phyloP scores from a whole-genome alignment of 2,797 vertebrate species.

The Euphonia xanthogaster region DNA sequence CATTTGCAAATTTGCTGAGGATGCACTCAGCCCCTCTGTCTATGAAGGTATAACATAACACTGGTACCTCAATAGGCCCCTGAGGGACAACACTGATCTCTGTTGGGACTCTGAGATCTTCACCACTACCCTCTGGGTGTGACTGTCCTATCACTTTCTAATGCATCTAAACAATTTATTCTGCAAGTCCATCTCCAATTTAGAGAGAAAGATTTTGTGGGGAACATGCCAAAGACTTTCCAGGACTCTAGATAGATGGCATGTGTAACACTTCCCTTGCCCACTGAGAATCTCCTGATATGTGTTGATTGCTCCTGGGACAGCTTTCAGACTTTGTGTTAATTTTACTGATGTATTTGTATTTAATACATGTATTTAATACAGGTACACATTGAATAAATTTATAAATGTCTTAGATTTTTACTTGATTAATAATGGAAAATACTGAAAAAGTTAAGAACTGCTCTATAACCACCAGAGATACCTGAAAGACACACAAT shows the following conservation, averaged over 20 bases:
- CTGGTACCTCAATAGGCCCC: too few species aligned
- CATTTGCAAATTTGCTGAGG: background rate
- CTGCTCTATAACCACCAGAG: background rate
- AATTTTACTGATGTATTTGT: background rate
- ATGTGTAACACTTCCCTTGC: background rate
- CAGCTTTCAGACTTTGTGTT: background rate
- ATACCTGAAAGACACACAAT: background rate
- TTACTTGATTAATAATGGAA: background rate
- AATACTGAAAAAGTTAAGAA: background rate
- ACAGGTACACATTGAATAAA: background rate
- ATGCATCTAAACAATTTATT: background rate
- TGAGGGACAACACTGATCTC: background rate
- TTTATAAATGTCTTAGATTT: background rate
- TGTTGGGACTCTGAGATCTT: rapidly evolving
- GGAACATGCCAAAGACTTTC: background rate
- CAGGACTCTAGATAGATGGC: background rate
- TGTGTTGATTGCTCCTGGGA: background rate
- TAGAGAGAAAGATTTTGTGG: background rate
- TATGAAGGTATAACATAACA: too few species aligned
- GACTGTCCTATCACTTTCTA: background rate
- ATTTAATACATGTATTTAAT: background rate
- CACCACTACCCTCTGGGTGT: background rate
- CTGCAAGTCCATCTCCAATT: background rate
- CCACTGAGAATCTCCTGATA: background rate
- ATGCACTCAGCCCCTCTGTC: background rate